A percentile compares a stretch with the other conserved stretches of the same genome.
phyloP scores from a whole-genome alignment of 2,113 vertebrate genomes.

The Rissa tridactyla region DNA sequence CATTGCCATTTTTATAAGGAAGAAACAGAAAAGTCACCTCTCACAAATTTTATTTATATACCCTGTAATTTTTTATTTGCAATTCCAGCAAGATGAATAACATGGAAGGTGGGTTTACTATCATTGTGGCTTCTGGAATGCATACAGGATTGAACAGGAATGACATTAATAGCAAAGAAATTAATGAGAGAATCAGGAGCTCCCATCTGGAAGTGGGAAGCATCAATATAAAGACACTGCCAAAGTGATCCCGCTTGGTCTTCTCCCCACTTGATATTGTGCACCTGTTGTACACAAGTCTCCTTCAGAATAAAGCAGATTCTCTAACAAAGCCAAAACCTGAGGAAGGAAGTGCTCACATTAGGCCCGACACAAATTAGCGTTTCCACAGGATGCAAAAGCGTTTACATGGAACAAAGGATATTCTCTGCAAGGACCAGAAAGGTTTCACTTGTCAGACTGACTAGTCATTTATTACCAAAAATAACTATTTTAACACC shows the following conservation, averaged over 20 bases:
- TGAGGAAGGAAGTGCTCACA: accelerated
- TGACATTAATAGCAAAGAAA: not conserved
- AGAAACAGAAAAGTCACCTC: not conserved
- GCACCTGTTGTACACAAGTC: not conserved
- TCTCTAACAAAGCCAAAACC: not conserved
- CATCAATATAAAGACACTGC: not conserved
- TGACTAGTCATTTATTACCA: not conserved
- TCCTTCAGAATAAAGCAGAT: not conserved
- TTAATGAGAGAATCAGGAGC: not conserved
- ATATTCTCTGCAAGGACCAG: not conserved
- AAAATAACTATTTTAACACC: not conserved
- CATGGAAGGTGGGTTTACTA: not conserved
- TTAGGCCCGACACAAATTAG: not conserved
- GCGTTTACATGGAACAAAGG: not conserved
- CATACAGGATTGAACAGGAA: not conserved
- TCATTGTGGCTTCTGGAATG: not conserved
- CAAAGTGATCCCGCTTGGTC: not conserved
- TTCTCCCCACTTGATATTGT: not conserved
- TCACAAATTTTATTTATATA: not conserved
- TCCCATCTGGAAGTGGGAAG: not conserved
- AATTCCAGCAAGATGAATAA: not conserved
- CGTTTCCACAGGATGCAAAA: not conserved
- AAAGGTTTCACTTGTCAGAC: not conserved
- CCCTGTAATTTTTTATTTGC: not conserved
- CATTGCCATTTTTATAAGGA: not conserved